Conservation (phyloP, 1,140 invertebrate species). For the Trichonephila clavata region DNA sequence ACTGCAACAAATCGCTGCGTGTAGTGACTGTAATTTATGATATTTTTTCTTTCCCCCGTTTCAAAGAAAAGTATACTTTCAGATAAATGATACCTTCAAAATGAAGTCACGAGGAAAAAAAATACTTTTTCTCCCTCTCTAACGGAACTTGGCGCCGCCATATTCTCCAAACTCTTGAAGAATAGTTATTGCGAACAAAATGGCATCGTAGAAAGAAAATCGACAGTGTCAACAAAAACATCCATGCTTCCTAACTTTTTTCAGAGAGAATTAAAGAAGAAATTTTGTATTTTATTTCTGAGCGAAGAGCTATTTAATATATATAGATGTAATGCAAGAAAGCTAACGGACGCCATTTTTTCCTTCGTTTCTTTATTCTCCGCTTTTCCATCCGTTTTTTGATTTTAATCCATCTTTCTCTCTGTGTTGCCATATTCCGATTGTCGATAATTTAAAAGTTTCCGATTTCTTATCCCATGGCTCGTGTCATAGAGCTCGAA, state of each 20-base stretch:
- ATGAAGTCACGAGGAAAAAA: background rate
- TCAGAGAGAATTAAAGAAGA: background rate
- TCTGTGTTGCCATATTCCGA: slow-evolving; percentile 37
- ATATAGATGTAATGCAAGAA: background rate
- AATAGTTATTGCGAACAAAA: slow-evolving; percentile 13
- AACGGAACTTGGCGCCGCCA: background rate
- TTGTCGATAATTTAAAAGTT: slow-evolving; percentile 45
- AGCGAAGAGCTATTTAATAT: slow-evolving; percentile 15
- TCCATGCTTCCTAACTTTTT: background rate
- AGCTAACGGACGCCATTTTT: background rate
- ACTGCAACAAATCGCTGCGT: slow-evolving; percentile 53
- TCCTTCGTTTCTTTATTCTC: background rate
- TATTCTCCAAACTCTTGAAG: background rate
- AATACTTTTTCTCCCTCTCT: background rate
- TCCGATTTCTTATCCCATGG: slow-evolving; percentile 9
- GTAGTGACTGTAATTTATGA: slow-evolving; percentile 66
- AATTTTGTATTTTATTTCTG: background rate
- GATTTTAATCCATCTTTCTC: slow-evolving; percentile 34
- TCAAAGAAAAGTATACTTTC: slow-evolving; percentile 36
- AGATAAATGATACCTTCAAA: slow-evolving; percentile 67
- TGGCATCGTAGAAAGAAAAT: background rate
- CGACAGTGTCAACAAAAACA: background rate
- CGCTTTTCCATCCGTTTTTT: background rate
- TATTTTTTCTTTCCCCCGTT: background rate
- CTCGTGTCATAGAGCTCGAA: slow-evolving; percentile 7